phyloP scores from a whole-genome alignment of 1,140 invertebrate species.

The Arion vulgaris region DNA sequence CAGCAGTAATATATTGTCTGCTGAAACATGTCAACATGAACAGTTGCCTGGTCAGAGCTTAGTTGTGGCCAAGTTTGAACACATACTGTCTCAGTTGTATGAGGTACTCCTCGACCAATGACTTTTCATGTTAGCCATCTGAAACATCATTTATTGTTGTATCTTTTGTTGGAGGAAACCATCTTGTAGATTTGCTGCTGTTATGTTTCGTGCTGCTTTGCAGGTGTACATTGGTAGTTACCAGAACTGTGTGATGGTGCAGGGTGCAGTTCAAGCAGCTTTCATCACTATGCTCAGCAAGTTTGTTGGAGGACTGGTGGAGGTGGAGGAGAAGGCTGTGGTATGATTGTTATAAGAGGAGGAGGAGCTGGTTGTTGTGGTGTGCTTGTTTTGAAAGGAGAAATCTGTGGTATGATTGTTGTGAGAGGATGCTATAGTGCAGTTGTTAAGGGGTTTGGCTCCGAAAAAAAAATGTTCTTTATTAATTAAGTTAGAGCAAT shows the following conservation, averaged over 20 bases:
- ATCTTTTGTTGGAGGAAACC: not conserved
- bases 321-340: conserved; percentile 50
- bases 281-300: conserved; percentile 67
- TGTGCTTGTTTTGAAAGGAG: not conserved
- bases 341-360: conserved; percentile 49
- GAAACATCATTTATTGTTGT: not conserved
- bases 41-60: too few relatives aligned
- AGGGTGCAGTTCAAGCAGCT: conserved; percentile 65
- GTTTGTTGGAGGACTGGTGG: conserved; percentile 62
- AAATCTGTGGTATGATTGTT: not conserved
- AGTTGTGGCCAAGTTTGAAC: too few relatives aligned
- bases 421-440: not conserved
- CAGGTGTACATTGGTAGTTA: conserved; percentile 70
- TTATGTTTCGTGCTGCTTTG: conserved; percentile 33
- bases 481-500: too few relatives aligned
- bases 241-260: conserved; percentile 59
- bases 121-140: too few relatives aligned
- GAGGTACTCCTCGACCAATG: too few relatives aligned
- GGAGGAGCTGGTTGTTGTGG: not conserved
- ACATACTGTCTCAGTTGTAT: too few relatives aligned
- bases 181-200: not conserved
- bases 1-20: too few relatives aligned
- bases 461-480: too few relatives aligned
- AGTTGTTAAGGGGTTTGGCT: too few relatives aligned
- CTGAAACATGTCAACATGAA: too few relatives aligned